Percentiles rank a stretch among this genome's conserved stretches.
Evolutionary conservation across 2,113 vertebrate genomes (phyloP).

Genomic region (Pluvialis apricaria): DNA sequence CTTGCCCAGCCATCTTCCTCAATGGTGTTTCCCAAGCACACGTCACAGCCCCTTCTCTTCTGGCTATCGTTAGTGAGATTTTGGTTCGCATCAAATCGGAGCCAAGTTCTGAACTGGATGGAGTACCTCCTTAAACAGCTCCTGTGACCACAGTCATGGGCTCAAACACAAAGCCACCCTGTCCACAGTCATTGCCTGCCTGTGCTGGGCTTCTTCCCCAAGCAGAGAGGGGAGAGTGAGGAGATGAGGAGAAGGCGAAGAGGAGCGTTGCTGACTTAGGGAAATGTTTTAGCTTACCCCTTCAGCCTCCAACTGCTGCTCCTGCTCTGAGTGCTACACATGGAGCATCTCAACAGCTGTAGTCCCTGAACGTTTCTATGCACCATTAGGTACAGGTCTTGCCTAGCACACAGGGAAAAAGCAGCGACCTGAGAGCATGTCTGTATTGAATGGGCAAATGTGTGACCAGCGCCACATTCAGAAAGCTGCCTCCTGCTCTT

Average conservation of each 20-base stretch:
- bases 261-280: not conserved
- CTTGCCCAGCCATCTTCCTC: not conserved
- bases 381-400: not conserved
- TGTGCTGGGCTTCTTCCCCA: accelerated
- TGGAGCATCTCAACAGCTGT: not conserved
- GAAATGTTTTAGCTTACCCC: not conserved
- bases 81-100: accelerated
- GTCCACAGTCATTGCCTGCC: not conserved
- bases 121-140: not conserved
- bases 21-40: not conserved
- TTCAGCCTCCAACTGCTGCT: not conserved
- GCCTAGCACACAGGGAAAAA: not conserved
- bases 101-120: not conserved
- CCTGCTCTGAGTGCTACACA: not conserved
- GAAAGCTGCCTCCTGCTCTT: not conserved
- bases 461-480: not conserved
- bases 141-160: not conserved
- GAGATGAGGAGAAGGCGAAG: not conserved
- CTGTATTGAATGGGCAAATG: not conserved
- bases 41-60: not conserved
- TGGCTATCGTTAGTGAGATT: not conserved
- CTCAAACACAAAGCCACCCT: not conserved
- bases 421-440: not conserved
- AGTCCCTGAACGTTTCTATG: not conserved
- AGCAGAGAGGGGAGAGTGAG: not conserved